Percentiles rank a stretch among this genome's conserved stretches.
phyloP scores from a whole-genome alignment of 2,113 vertebrate genomes.

The Pelecanus crispus region DNA sequence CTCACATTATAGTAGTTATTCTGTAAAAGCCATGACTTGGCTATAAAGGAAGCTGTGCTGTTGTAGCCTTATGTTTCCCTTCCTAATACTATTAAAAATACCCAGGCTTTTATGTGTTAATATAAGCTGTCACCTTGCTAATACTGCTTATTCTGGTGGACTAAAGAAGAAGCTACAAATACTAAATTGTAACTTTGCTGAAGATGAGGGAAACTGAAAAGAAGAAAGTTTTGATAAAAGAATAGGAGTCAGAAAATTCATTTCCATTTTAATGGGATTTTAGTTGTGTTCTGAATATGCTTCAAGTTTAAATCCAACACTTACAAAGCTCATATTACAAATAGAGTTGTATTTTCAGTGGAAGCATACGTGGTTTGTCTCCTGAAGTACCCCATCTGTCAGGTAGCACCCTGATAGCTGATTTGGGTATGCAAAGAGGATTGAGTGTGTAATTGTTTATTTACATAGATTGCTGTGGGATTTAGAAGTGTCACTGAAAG shows the following conservation, averaged over 20 bases:
- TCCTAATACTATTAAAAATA: background rate
- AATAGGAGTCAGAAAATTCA: background rate
- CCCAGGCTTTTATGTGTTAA: background rate
- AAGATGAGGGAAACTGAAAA: background rate
- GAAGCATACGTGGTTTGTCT: background rate
- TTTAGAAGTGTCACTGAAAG: background rate
- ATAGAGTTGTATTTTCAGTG: background rate
- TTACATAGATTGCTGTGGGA: background rate
- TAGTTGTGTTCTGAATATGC: background rate
- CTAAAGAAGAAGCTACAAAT: background rate
- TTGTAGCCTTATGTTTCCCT: background rate
- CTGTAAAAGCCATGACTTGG: background rate
- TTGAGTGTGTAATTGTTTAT: background rate
- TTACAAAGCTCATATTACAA: background rate
- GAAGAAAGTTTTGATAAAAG: background rate
- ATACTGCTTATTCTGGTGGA: background rate
- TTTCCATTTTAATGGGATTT: slow-evolving; percentile 23
- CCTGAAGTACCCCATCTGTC: background rate
- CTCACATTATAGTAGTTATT: background rate
- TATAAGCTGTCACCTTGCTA: background rate
- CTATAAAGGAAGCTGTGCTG: background rate
- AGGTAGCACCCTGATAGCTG: background rate
- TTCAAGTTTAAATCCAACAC: background rate
- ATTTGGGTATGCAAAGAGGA: background rate
- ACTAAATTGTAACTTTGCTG: background rate